Evolutionary conservation across 2,888 invertebrate species (phyloP).

Genomic region (Apamea anceps): DNA sequence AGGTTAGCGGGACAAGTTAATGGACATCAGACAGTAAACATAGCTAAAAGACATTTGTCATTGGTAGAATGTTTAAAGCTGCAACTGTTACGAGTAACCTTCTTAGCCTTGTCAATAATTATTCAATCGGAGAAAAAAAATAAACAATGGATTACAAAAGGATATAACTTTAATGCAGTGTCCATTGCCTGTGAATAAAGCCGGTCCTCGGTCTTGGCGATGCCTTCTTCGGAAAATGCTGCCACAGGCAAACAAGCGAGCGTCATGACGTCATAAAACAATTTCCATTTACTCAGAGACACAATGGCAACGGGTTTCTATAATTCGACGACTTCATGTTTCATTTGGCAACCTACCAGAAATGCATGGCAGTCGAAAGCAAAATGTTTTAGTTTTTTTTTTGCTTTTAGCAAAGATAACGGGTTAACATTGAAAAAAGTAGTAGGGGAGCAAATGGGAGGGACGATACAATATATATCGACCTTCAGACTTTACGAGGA

Average conservation of each 20-base stretch:
- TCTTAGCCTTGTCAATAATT: constrained; percentile 39
- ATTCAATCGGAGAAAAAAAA: constrained; percentile 56
- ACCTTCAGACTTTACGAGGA: constrained; percentile 68
- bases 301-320: constrained; percentile 49
- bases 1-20: constrained; percentile 53
- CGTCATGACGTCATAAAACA: constrained; percentile 41
- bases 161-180: constrained; percentile 45
- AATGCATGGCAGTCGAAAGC: constrained; percentile 30
- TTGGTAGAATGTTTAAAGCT: constrained; percentile 26
- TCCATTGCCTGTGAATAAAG: constrained; percentile 38
- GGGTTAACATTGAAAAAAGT: constrained; percentile 48
- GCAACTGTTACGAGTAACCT: constrained; percentile 39
- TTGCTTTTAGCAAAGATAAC: constrained; percentile 36
- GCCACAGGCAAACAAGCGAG: constrained; percentile 33
- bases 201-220: constrained; percentile 14
- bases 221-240: constrained; percentile 48
- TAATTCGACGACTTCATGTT: constrained; percentile 54
- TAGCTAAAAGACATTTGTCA: constrained; percentile 41
- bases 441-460: constrained; percentile 58
- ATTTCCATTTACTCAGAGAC: constrained; percentile 45
- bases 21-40: constrained; percentile 40
- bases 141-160: constrained; percentile 49
- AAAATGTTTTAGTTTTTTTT: constrained; percentile 38
- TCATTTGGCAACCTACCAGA: constrained; percentile 63
- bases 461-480: constrained; percentile 55